Evolutionary conservation across 2,888 invertebrate genomes (phyloP).

Genomic region (Ennomos erosarius): DNA sequence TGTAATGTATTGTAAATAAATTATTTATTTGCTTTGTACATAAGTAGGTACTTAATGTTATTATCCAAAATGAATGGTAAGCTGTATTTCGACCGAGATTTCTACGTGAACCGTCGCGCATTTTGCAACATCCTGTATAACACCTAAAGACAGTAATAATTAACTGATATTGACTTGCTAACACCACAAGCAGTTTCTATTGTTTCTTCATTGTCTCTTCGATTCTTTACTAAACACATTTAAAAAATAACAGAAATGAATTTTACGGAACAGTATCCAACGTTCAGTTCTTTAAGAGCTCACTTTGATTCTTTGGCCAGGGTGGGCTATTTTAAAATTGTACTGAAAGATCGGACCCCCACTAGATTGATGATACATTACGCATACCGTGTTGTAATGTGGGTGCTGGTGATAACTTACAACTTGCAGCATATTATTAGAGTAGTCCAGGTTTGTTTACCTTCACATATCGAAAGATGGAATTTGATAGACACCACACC

Average conservation of each 20-base stretch:
- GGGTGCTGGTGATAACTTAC: slow-evolving; percentile 56
- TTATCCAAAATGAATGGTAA: too few relatives aligned
- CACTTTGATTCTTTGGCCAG: slow-evolving; percentile 66
- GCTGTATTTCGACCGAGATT: too few relatives aligned
- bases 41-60: too few relatives aligned
- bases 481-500: too few relatives aligned
- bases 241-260: background rate
- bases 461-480: too few relatives aligned
- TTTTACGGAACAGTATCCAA: slow-evolving; percentile 30
- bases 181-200: background rate
- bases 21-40: too few relatives aligned
- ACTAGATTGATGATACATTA: slow-evolving; percentile 51
- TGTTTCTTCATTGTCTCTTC: slow-evolving; percentile 12
- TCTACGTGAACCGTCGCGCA: too few relatives aligned
- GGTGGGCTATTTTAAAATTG: slow-evolving; percentile 67
- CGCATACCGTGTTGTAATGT: slow-evolving; percentile 52
- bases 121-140: too few relatives aligned
- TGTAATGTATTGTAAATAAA: too few relatives aligned
- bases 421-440: slow-evolving; percentile 69
- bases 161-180: too few relatives aligned
- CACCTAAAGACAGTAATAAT: too few relatives aligned
- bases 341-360: slow-evolving; percentile 47
- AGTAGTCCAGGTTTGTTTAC: slow-evolving; percentile 59
- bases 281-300: slow-evolving; percentile 59
- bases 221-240: slow-evolving; percentile 1